Conservation (phyloP, 2,113 vertebrate species). For the Aptenodytes forsteri region DNA sequence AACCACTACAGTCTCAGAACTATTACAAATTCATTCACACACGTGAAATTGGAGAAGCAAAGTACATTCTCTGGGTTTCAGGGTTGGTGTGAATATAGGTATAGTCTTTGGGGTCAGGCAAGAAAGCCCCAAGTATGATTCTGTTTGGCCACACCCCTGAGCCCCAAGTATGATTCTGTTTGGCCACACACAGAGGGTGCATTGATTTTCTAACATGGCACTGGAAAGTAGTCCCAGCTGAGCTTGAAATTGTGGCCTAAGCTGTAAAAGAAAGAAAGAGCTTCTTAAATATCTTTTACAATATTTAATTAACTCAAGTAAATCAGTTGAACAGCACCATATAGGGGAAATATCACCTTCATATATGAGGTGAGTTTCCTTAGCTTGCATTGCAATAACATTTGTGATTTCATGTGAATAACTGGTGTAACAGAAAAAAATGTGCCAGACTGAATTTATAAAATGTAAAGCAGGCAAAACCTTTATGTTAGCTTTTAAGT, state of each 20-base stretch:
- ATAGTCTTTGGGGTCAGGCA: background rate
- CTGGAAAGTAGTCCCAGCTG: background rate
- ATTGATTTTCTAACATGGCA: background rate
- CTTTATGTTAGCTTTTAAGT: constrained; percentile 4
- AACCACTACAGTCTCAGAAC: background rate
- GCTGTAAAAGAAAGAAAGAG: background rate
- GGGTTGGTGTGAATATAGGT: background rate
- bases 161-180: background rate
- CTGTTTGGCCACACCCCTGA: background rate
- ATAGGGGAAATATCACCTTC: background rate
- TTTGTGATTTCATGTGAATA: background rate
- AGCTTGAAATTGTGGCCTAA: background rate
- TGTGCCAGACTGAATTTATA: background rate
- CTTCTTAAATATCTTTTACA: background rate
- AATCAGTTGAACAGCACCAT: background rate
- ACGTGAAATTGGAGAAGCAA: background rate
- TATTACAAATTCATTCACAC: background rate
- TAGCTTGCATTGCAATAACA: background rate
- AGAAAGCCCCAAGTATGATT: background rate
- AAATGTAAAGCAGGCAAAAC: background rate
- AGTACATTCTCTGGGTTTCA: background rate
- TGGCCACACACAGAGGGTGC: background rate
- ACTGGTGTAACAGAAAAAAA: background rate
- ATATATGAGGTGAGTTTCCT: background rate
- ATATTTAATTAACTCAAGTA: background rate